Evolutionary conservation across 2,113 vertebrate genomes (phyloP).

Genomic region (Vicugna pacos): DNA sequence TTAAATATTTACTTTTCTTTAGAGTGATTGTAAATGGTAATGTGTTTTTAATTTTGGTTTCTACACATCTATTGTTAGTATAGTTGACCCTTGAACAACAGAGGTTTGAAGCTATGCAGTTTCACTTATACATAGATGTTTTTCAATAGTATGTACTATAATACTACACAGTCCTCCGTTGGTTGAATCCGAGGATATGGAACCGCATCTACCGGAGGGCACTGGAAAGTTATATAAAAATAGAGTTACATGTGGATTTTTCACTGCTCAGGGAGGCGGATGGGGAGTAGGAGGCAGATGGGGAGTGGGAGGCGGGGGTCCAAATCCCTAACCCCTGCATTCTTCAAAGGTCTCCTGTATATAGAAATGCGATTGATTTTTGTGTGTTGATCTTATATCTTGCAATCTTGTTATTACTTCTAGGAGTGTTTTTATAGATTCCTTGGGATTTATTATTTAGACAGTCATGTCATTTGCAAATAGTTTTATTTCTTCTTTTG

Average conservation of each 20-base stretch:
- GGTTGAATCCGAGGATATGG: neutral
- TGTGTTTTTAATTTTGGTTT: neutral
- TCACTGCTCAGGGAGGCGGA: neutral
- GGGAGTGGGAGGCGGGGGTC: too few relatives aligned
- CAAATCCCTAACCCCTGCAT: neutral
- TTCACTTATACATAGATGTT: neutral
- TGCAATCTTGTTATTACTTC: neutral
- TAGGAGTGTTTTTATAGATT: neutral
- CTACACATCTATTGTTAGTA: neutral
- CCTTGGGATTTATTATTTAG: neutral
- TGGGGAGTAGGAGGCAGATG: too few relatives aligned
- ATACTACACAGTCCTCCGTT: neutral
- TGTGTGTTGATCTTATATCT: neutral
- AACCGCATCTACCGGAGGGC: neutral
- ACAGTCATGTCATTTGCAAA: constrained; percentile 27
- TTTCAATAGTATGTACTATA: neutral
- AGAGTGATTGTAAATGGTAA: neutral
- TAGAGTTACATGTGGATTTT: neutral
- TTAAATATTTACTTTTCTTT: neutral
- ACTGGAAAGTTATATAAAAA: neutral
- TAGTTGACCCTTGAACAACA: neutral
- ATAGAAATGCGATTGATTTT: neutral
- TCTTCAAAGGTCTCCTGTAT: neutral
- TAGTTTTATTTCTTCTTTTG: neutral
- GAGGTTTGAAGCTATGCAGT: neutral